phyloP scores from a whole-genome alignment of 2,888 invertebrate genomes.

The Ellobium chinense region DNA sequence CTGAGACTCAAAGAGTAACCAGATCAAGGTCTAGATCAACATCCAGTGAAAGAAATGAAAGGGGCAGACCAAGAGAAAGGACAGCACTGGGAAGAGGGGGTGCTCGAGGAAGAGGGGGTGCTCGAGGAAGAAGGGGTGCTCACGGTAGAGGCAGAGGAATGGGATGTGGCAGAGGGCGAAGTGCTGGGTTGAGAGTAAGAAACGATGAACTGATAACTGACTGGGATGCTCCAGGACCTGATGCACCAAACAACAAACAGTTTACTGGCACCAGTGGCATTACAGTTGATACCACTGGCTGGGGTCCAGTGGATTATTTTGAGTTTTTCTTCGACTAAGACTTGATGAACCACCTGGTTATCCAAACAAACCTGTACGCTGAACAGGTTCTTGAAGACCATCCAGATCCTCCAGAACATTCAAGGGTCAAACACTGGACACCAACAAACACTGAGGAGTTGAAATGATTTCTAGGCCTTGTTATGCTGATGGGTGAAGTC shows the following conservation, averaged over 20 bases:
- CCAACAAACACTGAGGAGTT: background rate
- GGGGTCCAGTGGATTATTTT: background rate
- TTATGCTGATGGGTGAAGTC: conserved; percentile 26
- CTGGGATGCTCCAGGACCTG: background rate
- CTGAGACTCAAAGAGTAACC: too few species aligned
- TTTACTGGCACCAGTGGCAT: conserved; percentile 21
- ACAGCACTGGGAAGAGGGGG: too few species aligned
- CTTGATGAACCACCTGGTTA: conserved; percentile 14
- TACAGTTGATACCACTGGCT: background rate
- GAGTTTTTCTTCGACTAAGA: conserved; percentile 20
- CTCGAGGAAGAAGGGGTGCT: too few species aligned
- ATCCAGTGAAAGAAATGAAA: too few species aligned
- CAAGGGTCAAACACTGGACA: conserved; percentile 16
- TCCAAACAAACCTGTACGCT: conserved; percentile 24
- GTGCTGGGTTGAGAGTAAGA: too few species aligned
- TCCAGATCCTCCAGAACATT: background rate
- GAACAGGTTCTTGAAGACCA: background rate
- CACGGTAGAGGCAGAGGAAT: too few species aligned
- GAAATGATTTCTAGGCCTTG: conserved; percentile 24
- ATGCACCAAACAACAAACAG: conserved; percentile 3
- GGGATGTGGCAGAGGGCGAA: too few species aligned
- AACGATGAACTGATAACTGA: too few species aligned
- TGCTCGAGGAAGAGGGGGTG: too few species aligned
- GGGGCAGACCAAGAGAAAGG: too few species aligned
- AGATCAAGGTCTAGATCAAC: too few species aligned